Conservation (phyloP, 2,113 vertebrate genomes). For the Hylia prasina region DNA sequence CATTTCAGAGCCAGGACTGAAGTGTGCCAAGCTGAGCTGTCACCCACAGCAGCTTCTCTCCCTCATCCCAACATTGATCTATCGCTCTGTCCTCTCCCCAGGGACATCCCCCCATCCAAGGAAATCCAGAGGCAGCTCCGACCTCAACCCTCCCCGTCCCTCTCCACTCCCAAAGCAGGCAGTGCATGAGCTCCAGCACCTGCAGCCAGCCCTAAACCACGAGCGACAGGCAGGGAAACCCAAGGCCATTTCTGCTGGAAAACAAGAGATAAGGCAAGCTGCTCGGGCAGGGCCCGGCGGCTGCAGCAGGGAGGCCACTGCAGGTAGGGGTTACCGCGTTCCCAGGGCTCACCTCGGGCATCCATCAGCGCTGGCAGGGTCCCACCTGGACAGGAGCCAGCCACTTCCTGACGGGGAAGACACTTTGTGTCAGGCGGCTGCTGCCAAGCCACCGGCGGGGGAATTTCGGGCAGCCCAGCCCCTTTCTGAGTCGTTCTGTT, state of each 20-base stretch:
- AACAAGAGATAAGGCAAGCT: neutral
- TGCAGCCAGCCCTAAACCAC: neutral
- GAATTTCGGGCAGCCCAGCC: neutral
- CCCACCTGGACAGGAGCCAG: neutral
- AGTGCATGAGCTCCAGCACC: neutral
- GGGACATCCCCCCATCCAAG: rapidly evolving
- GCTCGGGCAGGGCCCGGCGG: rapidly evolving
- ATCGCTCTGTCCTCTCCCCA: rapidly evolving
- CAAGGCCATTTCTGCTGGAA: neutral
- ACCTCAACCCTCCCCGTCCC: neutral
- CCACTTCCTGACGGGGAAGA: neutral
- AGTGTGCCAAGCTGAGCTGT: rapidly evolving
- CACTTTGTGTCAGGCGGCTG: neutral
- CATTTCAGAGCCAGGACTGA: neutral
- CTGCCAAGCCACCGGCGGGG: neutral
- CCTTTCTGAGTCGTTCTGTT: neutral
- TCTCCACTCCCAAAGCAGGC: neutral
- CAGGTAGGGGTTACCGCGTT: neutral
- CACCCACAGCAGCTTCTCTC: neutral
- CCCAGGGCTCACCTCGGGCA: constrained; percentile 39
- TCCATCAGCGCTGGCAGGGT: neutral
- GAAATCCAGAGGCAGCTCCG: neutral
- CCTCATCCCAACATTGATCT: neutral
- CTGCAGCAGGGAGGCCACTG: neutral
- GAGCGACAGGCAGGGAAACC: rapidly evolving